phyloP scores from a whole-genome alignment of 2,113 vertebrate species.

The Diphyllodes magnificus region DNA sequence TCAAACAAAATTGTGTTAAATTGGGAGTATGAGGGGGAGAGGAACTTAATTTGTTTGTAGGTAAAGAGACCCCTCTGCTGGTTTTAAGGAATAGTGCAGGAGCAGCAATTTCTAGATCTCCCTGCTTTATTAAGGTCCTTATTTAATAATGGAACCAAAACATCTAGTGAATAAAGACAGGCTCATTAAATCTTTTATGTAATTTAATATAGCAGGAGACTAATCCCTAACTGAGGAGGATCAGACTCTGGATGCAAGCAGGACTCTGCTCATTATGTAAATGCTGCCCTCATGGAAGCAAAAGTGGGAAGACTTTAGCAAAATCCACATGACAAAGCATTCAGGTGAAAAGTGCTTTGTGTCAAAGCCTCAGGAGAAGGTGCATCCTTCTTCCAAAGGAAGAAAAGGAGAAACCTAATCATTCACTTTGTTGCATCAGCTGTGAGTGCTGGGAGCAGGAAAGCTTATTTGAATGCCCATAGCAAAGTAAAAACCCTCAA shows the following conservation, averaged over 20 bases:
- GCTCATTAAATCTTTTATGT: background rate
- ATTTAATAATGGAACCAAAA: background rate
- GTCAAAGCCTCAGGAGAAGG: background rate
- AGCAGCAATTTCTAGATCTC: background rate
- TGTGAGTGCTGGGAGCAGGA: background rate
- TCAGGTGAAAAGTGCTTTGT: background rate
- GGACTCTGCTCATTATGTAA: background rate
- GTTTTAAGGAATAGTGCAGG: background rate
- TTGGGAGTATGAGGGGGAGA: background rate
- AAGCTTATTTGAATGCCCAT: background rate
- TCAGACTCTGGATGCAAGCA: background rate
- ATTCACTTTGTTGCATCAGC: background rate
- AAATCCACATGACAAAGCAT: background rate
- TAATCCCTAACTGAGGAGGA: background rate
- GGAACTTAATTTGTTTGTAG: background rate
- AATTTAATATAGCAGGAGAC: conserved; percentile 6
- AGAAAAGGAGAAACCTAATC: background rate
- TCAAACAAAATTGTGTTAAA: background rate
- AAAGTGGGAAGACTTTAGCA: background rate
- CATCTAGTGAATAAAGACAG: background rate
- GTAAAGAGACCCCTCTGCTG: conserved; percentile 50
- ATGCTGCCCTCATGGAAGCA: background rate
- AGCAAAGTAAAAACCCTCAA: background rate
- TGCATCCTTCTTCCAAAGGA: background rate
- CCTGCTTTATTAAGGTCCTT: background rate